Base-by-base conservation (phyloP, 2,113 vertebrate species). In the Casuarius casuarius region DNA sequence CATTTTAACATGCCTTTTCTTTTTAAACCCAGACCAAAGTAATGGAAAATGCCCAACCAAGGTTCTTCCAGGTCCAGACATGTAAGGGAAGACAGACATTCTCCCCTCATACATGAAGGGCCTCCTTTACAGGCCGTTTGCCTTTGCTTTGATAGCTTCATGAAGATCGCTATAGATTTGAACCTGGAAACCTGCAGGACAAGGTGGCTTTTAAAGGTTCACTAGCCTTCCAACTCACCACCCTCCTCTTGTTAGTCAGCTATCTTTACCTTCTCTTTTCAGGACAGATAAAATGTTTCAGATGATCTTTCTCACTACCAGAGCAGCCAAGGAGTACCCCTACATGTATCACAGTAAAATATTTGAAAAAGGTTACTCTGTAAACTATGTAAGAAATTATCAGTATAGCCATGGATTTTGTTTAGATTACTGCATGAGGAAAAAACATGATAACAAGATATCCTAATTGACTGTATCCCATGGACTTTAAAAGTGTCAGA, bases 381-480 rank as follows among this genome's bases (percentile, higher is more conserved):
- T 16, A 28, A 92, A 91, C 28, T 82, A 81, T 33, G 9, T 5
- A 76, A 58, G 49, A 95, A 94, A 61, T 92, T 95, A 92, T 87
- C 63, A 42, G 21, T 14, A 87, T 56, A 91, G 46, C 19, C 71
- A 80, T 5, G 9, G 77, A 61, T 82, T 92, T 97, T 97, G 93
- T 97, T 97, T 97, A 90, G 93, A 89, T 94, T 73, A 92, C 28
- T 91, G 81, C 90, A 95, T 85, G 83, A 95, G 74, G 87, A 63
- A 89, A 96, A 94, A 92, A 82, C 94, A 96, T 94, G 85, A 98
- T 98, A 99, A 99, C 98, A 99, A 98, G 98, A 91, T 96, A 95
- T 97, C 97, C 97, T 99, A 99, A 99, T 98, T 99, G 98, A 98
- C 97, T 98, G 95, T 97, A 96, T 98, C 96, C 97, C 97, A 93